These are phyloP conservation scores for Galleria mellonella DNA, from an alignment of 1,140 invertebrate genomes.

Conservation along the genomic window DNA sequence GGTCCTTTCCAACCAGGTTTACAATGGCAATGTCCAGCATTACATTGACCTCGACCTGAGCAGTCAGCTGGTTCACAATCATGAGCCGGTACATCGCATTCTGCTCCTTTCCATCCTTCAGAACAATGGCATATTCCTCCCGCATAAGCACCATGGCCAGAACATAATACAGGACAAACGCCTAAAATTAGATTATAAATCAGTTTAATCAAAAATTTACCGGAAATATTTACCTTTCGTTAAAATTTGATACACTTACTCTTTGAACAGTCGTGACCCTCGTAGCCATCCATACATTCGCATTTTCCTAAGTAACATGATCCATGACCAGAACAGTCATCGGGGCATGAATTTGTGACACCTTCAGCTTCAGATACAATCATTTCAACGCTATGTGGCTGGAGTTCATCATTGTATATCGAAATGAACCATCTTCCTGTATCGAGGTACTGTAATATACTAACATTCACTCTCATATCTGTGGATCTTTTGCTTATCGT, in stretches of 20 bases:
- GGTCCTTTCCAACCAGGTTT: constrained; percentile 92
- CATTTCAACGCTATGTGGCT: constrained; percentile 86
- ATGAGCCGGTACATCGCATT: constrained; percentile 93
- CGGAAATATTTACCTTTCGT: not conserved
- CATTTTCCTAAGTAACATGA: constrained; percentile 96
- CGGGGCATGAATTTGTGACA: constrained; percentile 91
- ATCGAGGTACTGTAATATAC: constrained; percentile 90
- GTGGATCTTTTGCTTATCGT: constrained; percentile 76
- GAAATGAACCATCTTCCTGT: constrained; percentile 96
- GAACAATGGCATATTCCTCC: constrained; percentile 97
- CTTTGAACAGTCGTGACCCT: constrained; percentile 93
- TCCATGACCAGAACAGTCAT: constrained; percentile 95
- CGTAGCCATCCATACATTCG: constrained; percentile 95
- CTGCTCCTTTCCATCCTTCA: constrained; percentile 96
- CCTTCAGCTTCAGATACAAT: constrained; percentile 89
- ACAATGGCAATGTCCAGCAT: constrained; percentile 92
- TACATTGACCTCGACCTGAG: constrained; percentile 92
- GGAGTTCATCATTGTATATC: constrained; percentile 95
- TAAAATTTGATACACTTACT: constrained; percentile 78
- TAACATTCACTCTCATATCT: constrained; percentile 87
- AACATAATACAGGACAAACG: constrained; percentile 98
- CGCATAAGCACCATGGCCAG: constrained; percentile 95
- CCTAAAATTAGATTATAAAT: constrained; percentile 78
- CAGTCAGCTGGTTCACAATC: constrained; percentile 96
- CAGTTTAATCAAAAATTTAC: constrained; percentile 28